Evolutionary conservation across 2,797 vertebrate species (phyloP), one percentile per base, ranked within the genome.

Genomic region (Apodemus agrarius): DNA sequence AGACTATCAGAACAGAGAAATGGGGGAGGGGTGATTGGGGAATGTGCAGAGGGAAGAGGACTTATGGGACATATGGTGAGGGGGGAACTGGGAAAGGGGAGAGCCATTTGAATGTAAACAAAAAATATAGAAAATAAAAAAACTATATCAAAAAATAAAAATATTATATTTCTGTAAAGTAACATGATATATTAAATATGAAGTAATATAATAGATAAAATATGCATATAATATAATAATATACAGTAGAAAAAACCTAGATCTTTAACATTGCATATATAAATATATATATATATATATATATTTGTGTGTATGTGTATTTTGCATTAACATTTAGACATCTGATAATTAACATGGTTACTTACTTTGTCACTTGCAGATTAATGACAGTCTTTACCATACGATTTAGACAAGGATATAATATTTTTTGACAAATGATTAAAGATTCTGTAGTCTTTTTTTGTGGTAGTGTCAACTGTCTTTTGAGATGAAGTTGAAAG

Each of bases 401-500:
- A 90, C 96, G 78, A 81, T 95, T 97, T 95, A 97, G 97, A 95
- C 63, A 97, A 97, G 84, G 37, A 96, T 0, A 34, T 94, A 97
- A 98, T 97, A 96, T 49, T 93, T 97, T 96, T 97, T 96, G 82
- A 97, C 89, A 97, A 98, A 97, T 96, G 80, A 96, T 98, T 96
- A 95, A 96, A 95, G 75, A 96, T 59, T 11, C 40, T 94, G 31
- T n/a, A 81, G 91, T 92, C 94, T 96, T 96, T 95, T 95, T 96
- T 94, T 72, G 75, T 40, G 92, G 4, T 76, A 96, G 8, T 90
- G 67, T 89, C 96, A 97, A 75, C 89, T 93, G n/a, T 52, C 79
- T 43, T 96, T 91, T 98, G 94, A 80, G 26, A 96, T 72, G 89
- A 95, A 98, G 29, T 94, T 96, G 87, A 92, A 98, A 93, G 63